A percentile compares a stretch with the other conserved stretches of the same genome.
phyloP scores from a whole-genome alignment of 1,140 invertebrate genomes.

The Megalonaias nervosa region DNA sequence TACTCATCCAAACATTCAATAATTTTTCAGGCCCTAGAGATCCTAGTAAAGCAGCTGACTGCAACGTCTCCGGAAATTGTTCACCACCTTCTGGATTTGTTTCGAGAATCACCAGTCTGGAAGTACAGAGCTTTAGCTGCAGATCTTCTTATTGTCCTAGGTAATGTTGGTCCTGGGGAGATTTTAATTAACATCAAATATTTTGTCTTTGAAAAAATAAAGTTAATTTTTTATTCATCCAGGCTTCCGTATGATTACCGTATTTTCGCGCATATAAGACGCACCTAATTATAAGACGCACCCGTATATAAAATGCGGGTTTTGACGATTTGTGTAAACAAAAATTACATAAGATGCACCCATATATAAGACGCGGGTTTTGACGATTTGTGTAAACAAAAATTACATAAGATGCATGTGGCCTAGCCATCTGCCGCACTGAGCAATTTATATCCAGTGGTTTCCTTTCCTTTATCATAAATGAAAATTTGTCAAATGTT shows the following conservation, averaged over 20 bases:
- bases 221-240: neutral
- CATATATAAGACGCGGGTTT: no score
- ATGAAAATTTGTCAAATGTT: no score
- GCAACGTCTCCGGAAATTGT: slow-evolving; percentile 54
- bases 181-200: neutral
- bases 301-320: no score
- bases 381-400: no score
- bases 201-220: neutral
- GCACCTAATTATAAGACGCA: no score
- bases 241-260: neutral
- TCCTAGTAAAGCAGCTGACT: slow-evolving; percentile 64
- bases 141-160: slow-evolving; percentile 63
- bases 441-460: no score
- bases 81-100: slow-evolving; percentile 50
- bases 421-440: no score
- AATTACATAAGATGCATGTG: no score
- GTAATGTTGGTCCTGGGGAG: slow-evolving; percentile 59
- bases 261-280: no score
- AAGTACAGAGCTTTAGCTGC: slow-evolving; percentile 59
- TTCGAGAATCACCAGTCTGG: slow-evolving; percentile 62
- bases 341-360: no score
- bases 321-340: no score
- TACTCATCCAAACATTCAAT: neutral
- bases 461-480: no score
- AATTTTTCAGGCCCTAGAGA: slow-evolving; percentile 58